Base-by-base conservation (phyloP, 2,888 invertebrate species). In the Cecidostiba fungosa region DNA sequence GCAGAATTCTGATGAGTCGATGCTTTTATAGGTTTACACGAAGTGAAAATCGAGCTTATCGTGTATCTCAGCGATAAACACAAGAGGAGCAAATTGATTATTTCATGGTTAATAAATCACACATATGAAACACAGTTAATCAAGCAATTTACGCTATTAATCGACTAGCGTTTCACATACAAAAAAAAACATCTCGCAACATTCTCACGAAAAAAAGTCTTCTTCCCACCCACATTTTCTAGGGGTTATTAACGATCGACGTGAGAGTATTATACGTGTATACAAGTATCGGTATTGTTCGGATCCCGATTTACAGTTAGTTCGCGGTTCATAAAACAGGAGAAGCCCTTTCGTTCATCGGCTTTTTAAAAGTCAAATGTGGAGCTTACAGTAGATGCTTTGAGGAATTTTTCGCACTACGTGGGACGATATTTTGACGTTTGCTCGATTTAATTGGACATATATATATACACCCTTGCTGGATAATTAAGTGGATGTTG, bases 281-380 rank as follows among this genome's bases (percentile, higher is more conserved):
- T 2, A 29, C 70, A 70, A 50, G 5, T 26, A 59, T 59, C 80
- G 36, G 70, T 32, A 76, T 76, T 82, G 73, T 81, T 70, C 70
- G 29, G 69, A 29, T 23, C 23, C 39, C 73, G 54, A 70, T 82
- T 50, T 70, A 77, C 76, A 82, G 76, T 66, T 76, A 32, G 69
- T 36, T 77, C 82, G 66, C 82, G 74, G 66, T 50, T 76, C 74
- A 82, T 76, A 82, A 82, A 82, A 62, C 66, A 36, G 14, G 36
- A 26, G 73, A 39, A 73, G 62, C 62, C n/a, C 70, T n/a, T n/a
- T 36, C 26, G 12, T 29, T 26, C 29, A n/a, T 43, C 72, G 10
- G 10, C 19, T 72, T 72, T 83, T 83, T 83, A 59, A 54, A 77
- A 77, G 70, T 70, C 77, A 70, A 77, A 82, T 77, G 14, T 29